Conservation (phyloP, 2,888 invertebrate species). For the Eupithecia subfuscata region DNA sequence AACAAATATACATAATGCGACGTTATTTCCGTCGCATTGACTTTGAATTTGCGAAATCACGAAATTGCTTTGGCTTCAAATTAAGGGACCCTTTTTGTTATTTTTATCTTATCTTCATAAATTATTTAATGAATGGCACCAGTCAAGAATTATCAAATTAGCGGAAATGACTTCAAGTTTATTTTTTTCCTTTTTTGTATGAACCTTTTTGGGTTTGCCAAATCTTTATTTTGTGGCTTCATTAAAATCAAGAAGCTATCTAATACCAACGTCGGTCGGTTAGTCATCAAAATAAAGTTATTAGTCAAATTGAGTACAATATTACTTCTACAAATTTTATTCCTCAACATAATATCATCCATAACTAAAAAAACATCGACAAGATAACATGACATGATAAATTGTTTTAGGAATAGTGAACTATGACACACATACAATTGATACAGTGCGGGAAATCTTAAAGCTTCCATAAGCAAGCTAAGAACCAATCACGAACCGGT, state of each 20-base stretch:
- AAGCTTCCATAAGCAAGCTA: conserved; percentile 7
- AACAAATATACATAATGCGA: not conserved
- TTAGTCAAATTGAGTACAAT: conserved; percentile 12
- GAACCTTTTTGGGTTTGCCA: conserved; percentile 2
- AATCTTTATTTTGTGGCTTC: conserved; percentile 4
- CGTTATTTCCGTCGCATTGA: conserved; percentile 8
- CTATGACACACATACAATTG: conserved; percentile 70
- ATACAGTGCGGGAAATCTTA: conserved; percentile 31
- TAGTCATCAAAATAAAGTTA: not conserved
- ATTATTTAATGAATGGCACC: conserved; percentile 24
- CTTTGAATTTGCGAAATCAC: conserved; percentile 27
- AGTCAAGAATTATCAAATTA: conserved; percentile 27
- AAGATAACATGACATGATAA: conserved; percentile 64
- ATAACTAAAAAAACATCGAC: conserved; percentile 53
- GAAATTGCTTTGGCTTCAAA: conserved; percentile 26
- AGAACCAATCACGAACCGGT: not conserved
- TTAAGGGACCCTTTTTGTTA: conserved; percentile 25
- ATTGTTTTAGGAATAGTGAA: conserved; percentile 75
- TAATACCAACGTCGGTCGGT: not conserved
- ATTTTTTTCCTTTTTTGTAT: conserved; percentile 9
- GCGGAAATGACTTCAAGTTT: conserved; percentile 20
- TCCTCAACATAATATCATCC: conserved; percentile 27
- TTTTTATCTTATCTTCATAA: conserved; percentile 26
- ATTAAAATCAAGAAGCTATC: not conserved
- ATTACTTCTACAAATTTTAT: conserved; percentile 15